Percentiles rank a stretch among this genome's conserved stretches.
phyloP scores from a whole-genome alignment of 2,797 vertebrate genomes.

The Girardinus metallicus region DNA sequence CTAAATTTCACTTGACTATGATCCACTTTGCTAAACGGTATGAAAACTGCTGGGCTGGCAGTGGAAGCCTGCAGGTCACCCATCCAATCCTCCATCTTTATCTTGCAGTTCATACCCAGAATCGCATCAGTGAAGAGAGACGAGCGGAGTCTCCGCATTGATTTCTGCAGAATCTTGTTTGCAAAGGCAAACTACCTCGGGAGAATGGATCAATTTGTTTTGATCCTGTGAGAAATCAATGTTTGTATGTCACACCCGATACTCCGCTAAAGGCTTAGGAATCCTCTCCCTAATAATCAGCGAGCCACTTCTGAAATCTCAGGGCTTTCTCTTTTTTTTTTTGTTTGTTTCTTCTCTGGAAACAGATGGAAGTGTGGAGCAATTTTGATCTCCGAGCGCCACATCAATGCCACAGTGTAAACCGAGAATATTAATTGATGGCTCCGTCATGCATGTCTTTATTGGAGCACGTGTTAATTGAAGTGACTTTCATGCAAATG shows the following conservation, averaged over 20 bases:
- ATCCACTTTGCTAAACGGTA: background rate
- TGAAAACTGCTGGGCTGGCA: slow-evolving; percentile 34
- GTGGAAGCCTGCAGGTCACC: background rate
- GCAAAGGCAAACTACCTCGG: slow-evolving; percentile 36
- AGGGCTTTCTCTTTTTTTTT: background rate
- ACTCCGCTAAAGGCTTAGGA: slow-evolving; percentile 46
- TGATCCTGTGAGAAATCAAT: slow-evolving; percentile 67
- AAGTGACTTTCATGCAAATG: slow-evolving; percentile 77
- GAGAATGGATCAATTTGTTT: slow-evolving; percentile 59
- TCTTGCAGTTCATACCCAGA: slow-evolving; percentile 16
- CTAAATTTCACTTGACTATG: background rate
- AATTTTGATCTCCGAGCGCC: slow-evolving; percentile 31
- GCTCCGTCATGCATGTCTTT: slow-evolving; percentile 61
- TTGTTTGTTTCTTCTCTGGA: background rate
- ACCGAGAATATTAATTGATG: slow-evolving; percentile 56
- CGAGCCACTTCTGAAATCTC: background rate
- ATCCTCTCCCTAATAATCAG: slow-evolving; percentile 51
- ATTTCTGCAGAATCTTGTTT: slow-evolving; percentile 49
- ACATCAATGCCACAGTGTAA: slow-evolving; percentile 53
- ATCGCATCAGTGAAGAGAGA: slow-evolving; percentile 27
- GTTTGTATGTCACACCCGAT: slow-evolving; percentile 54
- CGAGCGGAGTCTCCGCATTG: slow-evolving; percentile 33
- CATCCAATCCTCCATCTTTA: slow-evolving; percentile 19
- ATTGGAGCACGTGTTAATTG: slow-evolving; percentile 73
- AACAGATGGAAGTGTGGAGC: slow-evolving; percentile 49